Percentiles rank a stretch among this genome's conserved stretches.
Conservation (phyloP, 2,113 vertebrate species). For the Dasyurus viverrinus region DNA sequence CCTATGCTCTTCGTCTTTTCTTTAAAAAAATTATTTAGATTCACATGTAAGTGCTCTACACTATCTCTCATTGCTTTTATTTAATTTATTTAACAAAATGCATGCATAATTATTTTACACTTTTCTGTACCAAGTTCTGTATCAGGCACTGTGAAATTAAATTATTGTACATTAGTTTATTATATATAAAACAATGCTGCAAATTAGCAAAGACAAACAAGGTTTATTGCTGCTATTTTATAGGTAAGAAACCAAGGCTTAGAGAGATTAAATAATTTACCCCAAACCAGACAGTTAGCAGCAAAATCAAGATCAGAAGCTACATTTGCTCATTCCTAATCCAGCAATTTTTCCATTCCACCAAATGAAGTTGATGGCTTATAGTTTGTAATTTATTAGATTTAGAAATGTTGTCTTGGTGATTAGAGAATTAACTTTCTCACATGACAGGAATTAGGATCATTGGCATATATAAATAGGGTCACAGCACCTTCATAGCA, state of each 20-base stretch:
- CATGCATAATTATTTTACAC: background rate
- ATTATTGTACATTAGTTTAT: background rate
- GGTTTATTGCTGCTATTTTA: background rate
- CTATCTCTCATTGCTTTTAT: background rate
- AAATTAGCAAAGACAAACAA: background rate
- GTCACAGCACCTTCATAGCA: conserved; percentile 16
- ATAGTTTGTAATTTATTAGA: background rate
- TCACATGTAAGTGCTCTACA: background rate
- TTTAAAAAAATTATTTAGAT: background rate
- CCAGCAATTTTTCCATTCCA: background rate
- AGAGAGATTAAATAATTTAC: background rate
- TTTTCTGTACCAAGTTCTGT: background rate
- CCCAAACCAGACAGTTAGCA: background rate
- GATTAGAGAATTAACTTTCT: conserved; percentile 21
- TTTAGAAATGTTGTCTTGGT: background rate
- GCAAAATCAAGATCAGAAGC: background rate
- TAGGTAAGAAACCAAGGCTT: background rate
- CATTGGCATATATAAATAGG: conserved; percentile 19
- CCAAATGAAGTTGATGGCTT: background rate
- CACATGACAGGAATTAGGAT: background rate
- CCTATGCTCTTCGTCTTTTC: background rate
- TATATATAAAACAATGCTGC: background rate
- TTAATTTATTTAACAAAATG: background rate
- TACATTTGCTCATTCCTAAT: background rate
- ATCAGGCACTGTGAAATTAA: background rate